A percentile compares a stretch with the other conserved stretches of the same genome.
phyloP scores from a whole-genome alignment of 2,797 vertebrate genomes.

The Channallabes apus region DNA sequence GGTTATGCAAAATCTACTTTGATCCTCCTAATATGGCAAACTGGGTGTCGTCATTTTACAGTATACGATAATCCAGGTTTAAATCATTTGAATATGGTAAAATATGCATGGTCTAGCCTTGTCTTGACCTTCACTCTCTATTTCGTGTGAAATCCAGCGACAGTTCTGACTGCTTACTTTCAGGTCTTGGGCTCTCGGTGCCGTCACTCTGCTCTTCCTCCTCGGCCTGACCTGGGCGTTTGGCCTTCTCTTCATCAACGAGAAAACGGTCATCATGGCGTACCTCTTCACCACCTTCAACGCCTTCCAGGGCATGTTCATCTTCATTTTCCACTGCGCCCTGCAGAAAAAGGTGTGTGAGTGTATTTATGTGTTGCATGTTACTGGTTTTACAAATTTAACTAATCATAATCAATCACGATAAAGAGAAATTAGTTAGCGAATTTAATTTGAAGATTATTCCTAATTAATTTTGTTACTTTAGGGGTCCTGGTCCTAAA shows the following conservation, averaged over 20 bases:
- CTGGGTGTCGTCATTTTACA: not conserved
- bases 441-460: not conserved
- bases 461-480: not conserved
- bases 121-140: no score
- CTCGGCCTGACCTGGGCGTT: conserved; percentile 92
- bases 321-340: conserved; percentile 95
- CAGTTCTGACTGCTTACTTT: not conserved
- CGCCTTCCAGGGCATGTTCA: conserved; percentile 94
- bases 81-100: not conserved
- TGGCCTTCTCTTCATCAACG: conserved; percentile 89
- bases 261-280: conserved; percentile 89
- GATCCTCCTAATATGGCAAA: not conserved
- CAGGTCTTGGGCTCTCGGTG: conserved; percentile 90
- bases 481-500: not conserved
- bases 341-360: conserved; percentile 88
- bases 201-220: conserved; percentile 86
- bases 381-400: no score
- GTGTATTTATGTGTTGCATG: not conserved
- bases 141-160: not conserved
- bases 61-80: no score
- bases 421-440: no score
- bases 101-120: not conserved
- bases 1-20: no score
- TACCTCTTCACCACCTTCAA: conserved; percentile 97
- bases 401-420: not conserved